Conservation (phyloP, 2,888 invertebrate species). For the Sturmia bella region DNA sequence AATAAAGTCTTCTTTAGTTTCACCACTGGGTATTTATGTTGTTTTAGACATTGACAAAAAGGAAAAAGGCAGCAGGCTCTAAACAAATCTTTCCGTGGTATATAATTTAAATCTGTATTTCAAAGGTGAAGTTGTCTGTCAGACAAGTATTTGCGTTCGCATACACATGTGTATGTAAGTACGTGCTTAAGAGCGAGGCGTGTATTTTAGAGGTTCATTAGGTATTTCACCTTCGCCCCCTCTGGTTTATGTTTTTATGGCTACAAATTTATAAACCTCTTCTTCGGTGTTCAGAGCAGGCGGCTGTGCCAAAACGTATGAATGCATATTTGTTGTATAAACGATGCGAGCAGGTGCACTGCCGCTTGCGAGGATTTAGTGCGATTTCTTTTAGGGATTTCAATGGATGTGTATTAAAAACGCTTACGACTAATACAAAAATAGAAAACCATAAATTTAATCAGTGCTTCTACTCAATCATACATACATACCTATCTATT, state of each 20-base stretch:
- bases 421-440: neutral
- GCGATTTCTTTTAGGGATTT: conserved; percentile 29
- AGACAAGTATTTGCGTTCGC: conserved; percentile 44
- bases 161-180: no score
- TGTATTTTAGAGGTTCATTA: conserved; percentile 68
- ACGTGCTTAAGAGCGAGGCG: conserved; percentile 58
- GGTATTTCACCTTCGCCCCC: conserved; percentile 58
- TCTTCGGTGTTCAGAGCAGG: neutral
- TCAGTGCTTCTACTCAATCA: no score
- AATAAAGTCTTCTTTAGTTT: no score
- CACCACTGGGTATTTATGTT: no score
- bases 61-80: neutral
- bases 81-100: conserved; percentile 6
- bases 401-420: neutral
- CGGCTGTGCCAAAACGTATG: neutral
- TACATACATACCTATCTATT: neutral
- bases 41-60: neutral
- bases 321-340: neutral
- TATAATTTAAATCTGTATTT: conserved; percentile 38
- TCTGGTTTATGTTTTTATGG: conserved; percentile 33
- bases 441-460: conserved; percentile 41
- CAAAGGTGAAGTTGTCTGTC: conserved; percentile 37
- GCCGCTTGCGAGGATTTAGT: conserved; percentile 14
- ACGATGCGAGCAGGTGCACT: conserved; percentile 28
- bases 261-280: conserved; percentile 12